Evolutionary conservation across 2,797 vertebrate genomes (phyloP), one percentile per base, ranked within the genome.

Genomic region (Lycodopsis pacificus): DNA sequence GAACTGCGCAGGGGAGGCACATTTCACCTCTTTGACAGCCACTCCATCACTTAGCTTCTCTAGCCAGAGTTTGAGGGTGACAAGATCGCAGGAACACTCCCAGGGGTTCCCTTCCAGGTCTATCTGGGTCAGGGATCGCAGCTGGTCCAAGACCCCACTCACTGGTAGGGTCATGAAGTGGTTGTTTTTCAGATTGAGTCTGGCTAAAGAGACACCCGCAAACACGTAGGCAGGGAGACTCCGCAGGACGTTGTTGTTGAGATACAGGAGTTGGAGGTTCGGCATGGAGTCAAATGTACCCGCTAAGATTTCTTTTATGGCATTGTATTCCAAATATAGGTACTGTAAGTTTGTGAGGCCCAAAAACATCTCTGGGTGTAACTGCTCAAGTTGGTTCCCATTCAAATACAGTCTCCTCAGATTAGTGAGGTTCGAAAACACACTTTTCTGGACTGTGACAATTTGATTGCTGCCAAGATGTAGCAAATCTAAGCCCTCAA

Each of bases 151-250:
- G 76, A 99, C 98, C 51, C 98, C 98, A 42, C 98, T 99, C 90
- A 99, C 98, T 75, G 98, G 98, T 76, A 99, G 91, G 83, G 97
- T 98, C 98, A 99, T 99, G 94, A 99, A 99, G 91, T 99, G 97
- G 89, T 99, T 99, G 95, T 99, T 99, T 91, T 97, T 97, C 88
- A 99, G 94, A 84, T 99, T 99, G 72, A 99, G 96, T 66, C 97
- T 94, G 56, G 98, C 97, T 64, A 99, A 95, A 2, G 98, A 96
- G 53, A 97, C 96, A 22, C 97, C 97, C 0, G 97, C 95, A 76
- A 99, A 99, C 67, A 99, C 92, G 46, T 99, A 99, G 0, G 97
- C 98, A 0, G 98, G 98, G 73, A 99, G 93, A 83, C 97, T 98
- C 73, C 97, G 95, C 9, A 99, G 90, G 30, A 99, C 96, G 12